Conservation (phyloP, 2,888 invertebrate genomes). For the Xylota sylvarum region DNA sequence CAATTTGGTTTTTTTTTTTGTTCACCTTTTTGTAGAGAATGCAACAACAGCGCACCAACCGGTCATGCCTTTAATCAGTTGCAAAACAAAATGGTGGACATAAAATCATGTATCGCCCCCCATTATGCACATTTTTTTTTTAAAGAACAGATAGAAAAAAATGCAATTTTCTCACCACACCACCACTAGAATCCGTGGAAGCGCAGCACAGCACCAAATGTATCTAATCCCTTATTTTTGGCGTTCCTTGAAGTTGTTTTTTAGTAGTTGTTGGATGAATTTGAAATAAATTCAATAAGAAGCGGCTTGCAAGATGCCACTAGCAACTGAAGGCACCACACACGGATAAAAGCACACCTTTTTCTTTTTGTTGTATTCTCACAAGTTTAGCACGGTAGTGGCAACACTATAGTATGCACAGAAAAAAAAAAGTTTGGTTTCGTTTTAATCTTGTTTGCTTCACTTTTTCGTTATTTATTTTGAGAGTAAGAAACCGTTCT, state of each 20-base stretch:
- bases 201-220: constrained; percentile 15
- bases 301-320: constrained; percentile 46
- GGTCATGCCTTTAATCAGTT: constrained; percentile 69
- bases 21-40: constrained; percentile 39
- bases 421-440: constrained; percentile 7
- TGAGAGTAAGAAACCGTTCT: constrained; percentile 25
- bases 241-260: background rate
- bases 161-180: constrained; percentile 45
- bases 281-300: background rate
- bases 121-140: constrained; percentile 20
- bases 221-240: constrained; percentile 22
- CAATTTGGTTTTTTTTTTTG: constrained; percentile 13
- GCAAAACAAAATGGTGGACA: constrained; percentile 83
- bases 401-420: constrained; percentile 6
- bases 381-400: constrained; percentile 17
- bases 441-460: constrained; percentile 7
- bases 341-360: constrained; percentile 42
- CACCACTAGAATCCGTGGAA: constrained; percentile 14
- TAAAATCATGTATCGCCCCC: constrained; percentile 54
- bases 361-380: constrained; percentile 32
- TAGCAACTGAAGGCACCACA: constrained; percentile 30
- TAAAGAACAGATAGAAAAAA: background rate
- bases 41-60: constrained; percentile 78
- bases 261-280: background rate
- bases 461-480: constrained; percentile 30